Percentiles rank a stretch among this genome's conserved stretches.
Evolutionary conservation across 1,140 invertebrate genomes (phyloP).

Genomic region (Drosophila teissieri): DNA sequence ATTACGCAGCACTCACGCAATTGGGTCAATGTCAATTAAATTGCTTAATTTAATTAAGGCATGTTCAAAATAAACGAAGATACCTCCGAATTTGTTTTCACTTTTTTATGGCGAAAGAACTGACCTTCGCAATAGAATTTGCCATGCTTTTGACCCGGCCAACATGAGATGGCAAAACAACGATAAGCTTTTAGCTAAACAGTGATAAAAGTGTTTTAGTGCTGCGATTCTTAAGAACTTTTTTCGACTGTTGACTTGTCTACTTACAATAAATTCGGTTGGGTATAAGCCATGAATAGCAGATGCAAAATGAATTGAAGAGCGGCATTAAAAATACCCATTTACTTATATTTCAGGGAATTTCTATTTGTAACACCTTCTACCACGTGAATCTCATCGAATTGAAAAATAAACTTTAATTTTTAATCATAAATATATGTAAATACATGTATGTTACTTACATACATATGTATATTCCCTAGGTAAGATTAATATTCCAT

Average conservation of each 20-base stretch:
- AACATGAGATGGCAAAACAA: constrained; percentile 24
- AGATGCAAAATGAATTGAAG: not conserved
- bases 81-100: constrained; percentile 3
- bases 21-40: constrained; percentile 71
- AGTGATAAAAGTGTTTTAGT: constrained; percentile 14
- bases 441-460: no score
- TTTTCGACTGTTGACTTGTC: not conserved
- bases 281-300: not conserved
- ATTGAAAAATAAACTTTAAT: no score
- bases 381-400: no score
- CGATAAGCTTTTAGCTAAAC: constrained; percentile 26
- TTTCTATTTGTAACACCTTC: no score
- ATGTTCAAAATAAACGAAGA: constrained; percentile 7
- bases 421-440: no score
- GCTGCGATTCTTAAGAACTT: not conserved
- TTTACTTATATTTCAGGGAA: no score
- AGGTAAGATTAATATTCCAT: not conserved
- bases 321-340: no score
- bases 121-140: constrained; percentile 53
- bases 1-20: constrained; percentile 46
- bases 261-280: constrained; percentile 1
- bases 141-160: constrained; percentile 20
- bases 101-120: constrained; percentile 6
- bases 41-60: constrained; percentile 58
- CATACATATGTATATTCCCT: not conserved